A percentile compares a stretch with the other conserved stretches of the same genome.
These are phyloP conservation scores for Thalassarche chlororhynchos DNA, from an alignment of 2,113 vertebrate genomes.

Conservation along the genomic window DNA sequence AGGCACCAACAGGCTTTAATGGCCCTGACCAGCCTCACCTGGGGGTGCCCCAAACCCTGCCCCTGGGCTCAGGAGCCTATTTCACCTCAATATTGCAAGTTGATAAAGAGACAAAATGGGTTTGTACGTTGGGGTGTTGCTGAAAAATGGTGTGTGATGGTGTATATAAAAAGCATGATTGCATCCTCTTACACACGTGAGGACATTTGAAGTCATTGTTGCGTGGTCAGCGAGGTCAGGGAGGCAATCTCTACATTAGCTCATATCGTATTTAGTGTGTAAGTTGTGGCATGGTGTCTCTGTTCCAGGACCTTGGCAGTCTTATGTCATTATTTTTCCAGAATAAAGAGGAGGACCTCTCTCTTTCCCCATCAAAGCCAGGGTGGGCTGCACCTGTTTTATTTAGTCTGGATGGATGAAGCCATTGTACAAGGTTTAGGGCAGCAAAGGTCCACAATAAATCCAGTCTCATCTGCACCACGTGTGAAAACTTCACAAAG, in stretches of 20 bases:
- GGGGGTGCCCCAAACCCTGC: too few relatives aligned
- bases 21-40: neutral
- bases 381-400: neutral
- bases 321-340: neutral
- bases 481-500: neutral
- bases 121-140: neutral
- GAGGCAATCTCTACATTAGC: neutral
- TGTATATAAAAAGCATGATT: neutral
- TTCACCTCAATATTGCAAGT: neutral
- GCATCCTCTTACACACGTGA: neutral
- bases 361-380: neutral
- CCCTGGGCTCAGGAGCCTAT: neutral
- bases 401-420: neutral
- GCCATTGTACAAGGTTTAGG: neutral
- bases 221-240: neutral
- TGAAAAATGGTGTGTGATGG: neutral
- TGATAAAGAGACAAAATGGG: neutral
- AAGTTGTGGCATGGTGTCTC: neutral
- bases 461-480: neutral
- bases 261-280: accelerated
- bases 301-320: neutral
- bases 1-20: neutral
- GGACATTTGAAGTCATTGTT: neutral
- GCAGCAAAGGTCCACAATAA: neutral
- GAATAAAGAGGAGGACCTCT: neutral